Percentiles rank a stretch among this genome's conserved stretches.
Conservation (phyloP, 2,797 vertebrate species). For the Arrhamphus sclerolepis region DNA sequence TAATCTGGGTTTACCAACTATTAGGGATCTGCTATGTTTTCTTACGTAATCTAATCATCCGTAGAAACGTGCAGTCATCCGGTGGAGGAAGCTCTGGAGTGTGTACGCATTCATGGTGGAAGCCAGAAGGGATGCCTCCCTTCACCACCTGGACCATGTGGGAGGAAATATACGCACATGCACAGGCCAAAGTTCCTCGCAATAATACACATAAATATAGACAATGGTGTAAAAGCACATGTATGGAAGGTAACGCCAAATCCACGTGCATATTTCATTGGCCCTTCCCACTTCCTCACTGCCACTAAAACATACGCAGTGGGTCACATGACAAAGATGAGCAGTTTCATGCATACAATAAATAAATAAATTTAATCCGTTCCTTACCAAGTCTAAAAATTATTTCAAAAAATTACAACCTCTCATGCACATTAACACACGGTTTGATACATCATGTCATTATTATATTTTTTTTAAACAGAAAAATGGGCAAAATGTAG, state of each 20-base stretch:
- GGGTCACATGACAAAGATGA: neutral
- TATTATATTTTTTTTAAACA: no score
- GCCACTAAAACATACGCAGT: conserved; percentile 14
- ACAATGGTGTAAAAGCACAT: conserved; percentile 33
- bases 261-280: conserved; percentile 13
- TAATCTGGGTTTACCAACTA: conserved; percentile 87
- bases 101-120: conserved; percentile 45
- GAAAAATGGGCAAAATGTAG: no score
- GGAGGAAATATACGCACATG: conserved; percentile 34
- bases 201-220: conserved; percentile 25
- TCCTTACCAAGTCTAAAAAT: no score
- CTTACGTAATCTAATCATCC: conserved; percentile 82
- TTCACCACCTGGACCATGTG: conserved; percentile 62
- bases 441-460: no score
- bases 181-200: conserved; percentile 11
- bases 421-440: no score
- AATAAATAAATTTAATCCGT: no score
- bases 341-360: neutral
- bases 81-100: conserved; percentile 40
- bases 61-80: conserved; percentile 74
- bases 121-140: conserved; percentile 59
- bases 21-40: conserved; percentile 75
- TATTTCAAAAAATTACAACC: no score
- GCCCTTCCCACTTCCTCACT: neutral
- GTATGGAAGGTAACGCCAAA: conserved; percentile 38